A percentile compares a stretch with the other conserved stretches of the same genome.
phyloP scores from a whole-genome alignment of 2,797 vertebrate species.

The Mastacembelus armatus region DNA sequence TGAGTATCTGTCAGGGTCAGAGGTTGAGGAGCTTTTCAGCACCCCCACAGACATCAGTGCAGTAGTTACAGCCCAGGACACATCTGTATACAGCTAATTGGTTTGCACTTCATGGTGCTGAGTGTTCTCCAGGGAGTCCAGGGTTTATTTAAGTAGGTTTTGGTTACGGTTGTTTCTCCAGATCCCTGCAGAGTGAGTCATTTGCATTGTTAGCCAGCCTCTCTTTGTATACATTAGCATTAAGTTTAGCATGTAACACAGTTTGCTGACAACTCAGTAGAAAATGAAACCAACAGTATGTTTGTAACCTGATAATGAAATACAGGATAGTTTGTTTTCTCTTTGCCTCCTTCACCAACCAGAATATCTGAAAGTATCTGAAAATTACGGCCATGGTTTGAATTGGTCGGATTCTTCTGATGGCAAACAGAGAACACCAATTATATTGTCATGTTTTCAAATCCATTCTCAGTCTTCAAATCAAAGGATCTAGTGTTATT shows the following conservation, averaged over 20 bases:
- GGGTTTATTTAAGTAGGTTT: conserved; percentile 39
- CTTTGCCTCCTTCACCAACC: background rate
- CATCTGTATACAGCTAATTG: conserved; percentile 52
- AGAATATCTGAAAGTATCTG: background rate
- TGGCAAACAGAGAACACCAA: background rate
- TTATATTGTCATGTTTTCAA: conserved; percentile 16
- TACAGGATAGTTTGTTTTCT: background rate
- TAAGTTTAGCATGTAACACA: background rate
- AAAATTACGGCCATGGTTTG: background rate
- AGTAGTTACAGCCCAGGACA: conserved; percentile 3
- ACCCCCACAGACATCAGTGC: background rate
- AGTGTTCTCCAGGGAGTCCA: conserved; percentile 28
- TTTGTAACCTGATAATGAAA: background rate
- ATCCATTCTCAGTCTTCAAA: conserved; percentile 34
- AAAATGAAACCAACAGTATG: no score
- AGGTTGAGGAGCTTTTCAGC: background rate
- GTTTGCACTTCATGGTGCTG: conserved; percentile 34
- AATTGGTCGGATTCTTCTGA: background rate
- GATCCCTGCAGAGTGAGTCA: conserved; percentile 31
- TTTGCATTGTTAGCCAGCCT: conserved; percentile 17
- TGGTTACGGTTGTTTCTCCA: conserved; percentile 21
- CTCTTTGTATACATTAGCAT: conserved; percentile 1
- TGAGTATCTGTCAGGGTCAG: background rate
- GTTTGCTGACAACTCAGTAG: conserved; percentile 5
- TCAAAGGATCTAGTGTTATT: conserved; percentile 23